Evolutionary conservation across 2,888 invertebrate species (phyloP).

Genomic region (Rhopalosiphum nymphaeae): DNA sequence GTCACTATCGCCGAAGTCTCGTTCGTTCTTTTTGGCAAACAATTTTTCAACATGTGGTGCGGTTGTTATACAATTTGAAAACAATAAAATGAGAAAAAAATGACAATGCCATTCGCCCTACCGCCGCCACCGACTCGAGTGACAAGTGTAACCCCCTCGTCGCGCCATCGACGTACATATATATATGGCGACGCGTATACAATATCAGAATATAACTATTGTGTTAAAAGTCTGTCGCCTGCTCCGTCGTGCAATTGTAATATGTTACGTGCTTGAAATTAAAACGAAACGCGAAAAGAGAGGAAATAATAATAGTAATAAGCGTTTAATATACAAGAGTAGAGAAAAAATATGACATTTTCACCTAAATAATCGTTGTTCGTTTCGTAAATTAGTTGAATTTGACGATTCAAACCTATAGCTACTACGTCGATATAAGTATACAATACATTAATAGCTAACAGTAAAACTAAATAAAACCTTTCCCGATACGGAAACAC

Average conservation of each 20-base stretch:
- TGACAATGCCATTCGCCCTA: conserved; percentile 27
- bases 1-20: neutral
- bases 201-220: conserved; percentile 20
- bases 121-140: neutral
- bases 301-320: neutral
- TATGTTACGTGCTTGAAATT: neutral
- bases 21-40: neutral
- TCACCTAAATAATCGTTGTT: neutral
- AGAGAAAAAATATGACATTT: neutral
- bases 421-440: neutral
- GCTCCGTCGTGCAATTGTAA: neutral
- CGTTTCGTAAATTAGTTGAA: neutral
- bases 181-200: neutral
- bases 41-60: conserved; percentile 28
- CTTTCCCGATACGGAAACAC: neutral
- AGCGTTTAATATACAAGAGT: neutral
- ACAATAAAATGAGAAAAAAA: conserved; percentile 32
- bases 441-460: neutral
- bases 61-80: conserved; percentile 18
- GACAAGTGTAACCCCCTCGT: conserved; percentile 29
- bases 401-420: neutral
- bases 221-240: conserved; percentile 12
- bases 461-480: neutral
- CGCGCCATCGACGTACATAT: neutral
- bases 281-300: neutral